Conservation (phyloP, 2,797 vertebrate species). For the Siniperca obscura region DNA sequence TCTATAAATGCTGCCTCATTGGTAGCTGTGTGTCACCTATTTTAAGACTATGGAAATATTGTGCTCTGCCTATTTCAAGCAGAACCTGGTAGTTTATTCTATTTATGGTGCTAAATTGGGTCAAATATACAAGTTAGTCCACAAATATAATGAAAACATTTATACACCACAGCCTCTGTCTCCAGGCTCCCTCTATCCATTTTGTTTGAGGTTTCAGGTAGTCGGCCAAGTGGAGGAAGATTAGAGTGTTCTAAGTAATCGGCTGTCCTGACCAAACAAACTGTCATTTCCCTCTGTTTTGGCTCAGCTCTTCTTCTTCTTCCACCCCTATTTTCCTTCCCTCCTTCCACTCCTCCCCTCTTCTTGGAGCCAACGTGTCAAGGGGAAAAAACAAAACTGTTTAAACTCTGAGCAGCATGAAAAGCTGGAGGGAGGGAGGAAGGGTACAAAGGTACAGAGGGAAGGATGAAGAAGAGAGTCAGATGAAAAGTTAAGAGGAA, state of each 20-base stretch:
- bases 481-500: neutral
- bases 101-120: conserved; percentile 60
- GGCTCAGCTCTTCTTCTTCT: conserved; percentile 55
- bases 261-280: conserved; percentile 70
- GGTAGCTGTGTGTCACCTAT: conserved; percentile 28
- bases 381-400: conserved; percentile 69
- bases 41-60: conserved; percentile 56
- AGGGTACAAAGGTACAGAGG: conserved; percentile 4
- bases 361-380: conserved; percentile 75
- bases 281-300: conserved; percentile 70
- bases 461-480: neutral
- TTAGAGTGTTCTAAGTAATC: conserved; percentile 67
- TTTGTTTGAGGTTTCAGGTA: conserved; percentile 70
- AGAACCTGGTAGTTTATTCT: conserved; percentile 64
- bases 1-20: neutral
- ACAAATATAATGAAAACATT: conserved; percentile 63
- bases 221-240: conserved; percentile 72
- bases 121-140: conserved; percentile 67
- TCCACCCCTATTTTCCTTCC: conserved; percentile 51
- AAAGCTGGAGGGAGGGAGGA: conserved; percentile 5
- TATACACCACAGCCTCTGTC: conserved; percentile 65
- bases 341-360: conserved; percentile 56
- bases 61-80: conserved; percentile 50
- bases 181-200: conserved; percentile 51
- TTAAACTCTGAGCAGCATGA: conserved; percentile 50